These are phyloP conservation scores for Tyto alba DNA, from an alignment of 2,113 vertebrate genomes.

Conservation along the genomic window DNA sequence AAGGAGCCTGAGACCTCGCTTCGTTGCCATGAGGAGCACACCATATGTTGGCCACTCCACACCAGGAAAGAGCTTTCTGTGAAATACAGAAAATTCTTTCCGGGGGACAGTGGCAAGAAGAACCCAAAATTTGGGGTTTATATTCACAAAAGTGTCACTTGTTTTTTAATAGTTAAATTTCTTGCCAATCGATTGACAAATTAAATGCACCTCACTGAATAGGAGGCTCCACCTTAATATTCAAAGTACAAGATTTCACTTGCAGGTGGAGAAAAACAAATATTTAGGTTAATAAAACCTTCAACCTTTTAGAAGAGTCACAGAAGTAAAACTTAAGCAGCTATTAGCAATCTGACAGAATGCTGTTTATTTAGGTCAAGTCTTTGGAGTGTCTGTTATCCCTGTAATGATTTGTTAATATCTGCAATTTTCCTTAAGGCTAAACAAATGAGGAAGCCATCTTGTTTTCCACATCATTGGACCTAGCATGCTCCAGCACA, in stretches of 20 bases:
- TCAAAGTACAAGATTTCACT: not conserved
- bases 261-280: not conserved
- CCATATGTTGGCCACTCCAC: not conserved
- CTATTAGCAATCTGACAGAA: conserved; percentile 14
- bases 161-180: not conserved
- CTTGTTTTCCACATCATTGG: conserved; percentile 76
- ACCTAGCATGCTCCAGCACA: conserved; percentile 57
- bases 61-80: not conserved
- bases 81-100: conserved; percentile 16
- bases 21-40: not conserved
- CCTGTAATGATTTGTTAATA: conserved; percentile 67
- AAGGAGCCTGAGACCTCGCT: not conserved
- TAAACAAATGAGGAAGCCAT: conserved; percentile 75
- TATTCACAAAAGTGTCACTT: not conserved
- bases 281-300: not conserved
- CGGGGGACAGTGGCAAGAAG: not conserved
- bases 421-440: conserved; percentile 72
- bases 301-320: not conserved
- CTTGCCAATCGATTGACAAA: not conserved
- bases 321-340: conserved; percentile 1
- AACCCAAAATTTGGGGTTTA: not conserved
- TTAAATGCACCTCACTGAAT: not conserved
- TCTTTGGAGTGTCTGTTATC: conserved; percentile 38
- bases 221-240: not conserved
- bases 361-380: conserved; percentile 42